Conservation (phyloP, 64 coral and sea anemone species). For the Montipora capricornis region DNA sequence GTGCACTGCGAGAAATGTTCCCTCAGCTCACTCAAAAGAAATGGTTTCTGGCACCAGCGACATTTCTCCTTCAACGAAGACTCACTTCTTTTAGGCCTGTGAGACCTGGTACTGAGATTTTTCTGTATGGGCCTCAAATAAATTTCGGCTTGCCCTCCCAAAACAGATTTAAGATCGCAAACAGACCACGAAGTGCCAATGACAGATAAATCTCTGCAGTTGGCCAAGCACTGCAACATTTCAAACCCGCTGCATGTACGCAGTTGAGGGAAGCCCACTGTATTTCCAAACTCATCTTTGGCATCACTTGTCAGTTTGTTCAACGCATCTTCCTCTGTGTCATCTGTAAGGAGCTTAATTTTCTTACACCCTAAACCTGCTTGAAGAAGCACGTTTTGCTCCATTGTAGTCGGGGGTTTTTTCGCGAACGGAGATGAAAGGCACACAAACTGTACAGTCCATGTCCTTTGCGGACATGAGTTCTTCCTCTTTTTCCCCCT, state of each 20-base stretch:
- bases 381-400: conserved; percentile 56
- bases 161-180: too few relatives aligned
- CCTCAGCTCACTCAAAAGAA: too few relatives aligned
- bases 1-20: too few relatives aligned
- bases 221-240: too few relatives aligned
- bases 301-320: background rate
- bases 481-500: conserved; percentile 30
- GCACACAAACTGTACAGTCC: conserved; percentile 73
- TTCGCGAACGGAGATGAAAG: conserved; percentile 39
- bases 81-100: too few relatives aligned
- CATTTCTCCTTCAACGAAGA: too few relatives aligned
- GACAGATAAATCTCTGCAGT: too few relatives aligned
- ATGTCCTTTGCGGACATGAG: conserved; percentile 1
- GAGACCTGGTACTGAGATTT: too few relatives aligned
- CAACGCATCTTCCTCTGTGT: conserved; percentile 57
- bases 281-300: background rate
- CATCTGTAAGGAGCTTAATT: conserved; percentile 42
- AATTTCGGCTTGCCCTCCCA: too few relatives aligned
- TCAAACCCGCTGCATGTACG: background rate
- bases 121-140: too few relatives aligned
- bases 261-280: background rate
- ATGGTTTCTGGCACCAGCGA: too few relatives aligned
- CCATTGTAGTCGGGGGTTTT: conserved; percentile 41
- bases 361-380: conserved; percentile 35
- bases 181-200: too few relatives aligned